phyloP scores from a whole-genome alignment of 2,113 vertebrate species.

The Pleuronectes platessa region DNA sequence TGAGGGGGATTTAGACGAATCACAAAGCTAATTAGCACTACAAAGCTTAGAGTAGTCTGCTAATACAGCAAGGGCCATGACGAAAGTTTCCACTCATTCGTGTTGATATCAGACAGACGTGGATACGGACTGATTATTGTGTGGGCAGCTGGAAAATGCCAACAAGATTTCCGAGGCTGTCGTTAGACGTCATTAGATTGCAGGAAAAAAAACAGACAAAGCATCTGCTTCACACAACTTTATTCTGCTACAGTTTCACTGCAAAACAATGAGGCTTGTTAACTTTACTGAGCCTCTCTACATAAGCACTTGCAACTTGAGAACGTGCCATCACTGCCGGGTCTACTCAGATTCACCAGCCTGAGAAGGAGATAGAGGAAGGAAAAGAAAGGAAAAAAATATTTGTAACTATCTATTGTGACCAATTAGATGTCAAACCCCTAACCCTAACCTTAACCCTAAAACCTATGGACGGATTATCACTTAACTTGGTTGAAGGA shows the following conservation, averaged over 20 bases:
- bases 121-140: not conserved
- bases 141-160: not conserved
- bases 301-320: not conserved
- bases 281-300: not conserved
- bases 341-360: constrained; percentile 31
- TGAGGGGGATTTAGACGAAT: not conserved
- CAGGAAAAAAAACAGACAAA: not conserved
- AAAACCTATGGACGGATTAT: too few species aligned
- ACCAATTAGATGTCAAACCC: too few species aligned
- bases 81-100: not conserved
- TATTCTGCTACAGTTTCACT: constrained; percentile 45
- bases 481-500: too few species aligned
- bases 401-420: not conserved
- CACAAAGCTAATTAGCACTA: not conserved
- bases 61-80: not conserved
- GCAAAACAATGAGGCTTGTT: constrained; percentile 12
- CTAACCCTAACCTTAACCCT: too few species aligned
- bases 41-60: not conserved
- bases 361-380: not conserved
- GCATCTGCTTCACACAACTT: constrained; percentile 25
- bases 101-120: not conserved
- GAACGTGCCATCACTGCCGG: not conserved
- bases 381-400: not conserved
- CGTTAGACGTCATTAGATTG: not conserved
- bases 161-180: not conserved